Percentiles rank a stretch among this genome's conserved stretches.
phyloP scores from a whole-genome alignment of 2,888 invertebrate species.

The Toxonevra muliebris region DNA sequence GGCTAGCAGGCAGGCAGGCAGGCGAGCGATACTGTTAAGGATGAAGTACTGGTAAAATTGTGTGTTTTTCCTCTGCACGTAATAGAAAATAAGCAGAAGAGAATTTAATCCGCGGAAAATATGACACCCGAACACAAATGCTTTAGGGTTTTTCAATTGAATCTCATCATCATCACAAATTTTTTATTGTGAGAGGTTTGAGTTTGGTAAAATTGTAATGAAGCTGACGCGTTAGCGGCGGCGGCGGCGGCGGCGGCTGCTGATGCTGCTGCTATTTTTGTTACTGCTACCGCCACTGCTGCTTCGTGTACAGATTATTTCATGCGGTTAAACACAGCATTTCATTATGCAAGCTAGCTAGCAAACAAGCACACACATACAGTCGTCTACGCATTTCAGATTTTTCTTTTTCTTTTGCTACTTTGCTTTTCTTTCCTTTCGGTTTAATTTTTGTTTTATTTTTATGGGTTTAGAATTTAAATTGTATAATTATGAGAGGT shows the following conservation, averaged over 20 bases:
- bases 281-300: constrained; percentile 28
- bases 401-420: too few species aligned
- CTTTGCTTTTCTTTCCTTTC: too few species aligned
- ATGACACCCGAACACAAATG: constrained; percentile 47
- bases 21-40: too few species aligned
- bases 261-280: constrained; percentile 10
- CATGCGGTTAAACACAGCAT: constrained; percentile 53
- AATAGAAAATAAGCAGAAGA: constrained; percentile 37
- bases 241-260: not conserved
- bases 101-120: constrained; percentile 59
- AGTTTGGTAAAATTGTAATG: constrained; percentile 14
- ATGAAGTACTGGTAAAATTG: constrained; percentile 26
- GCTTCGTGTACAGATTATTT: constrained; percentile 55
- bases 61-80: constrained; percentile 9
- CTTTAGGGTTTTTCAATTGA: not conserved
- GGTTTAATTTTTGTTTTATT: too few species aligned
- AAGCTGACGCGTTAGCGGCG: not conserved
- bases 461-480: too few species aligned
- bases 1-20: too few species aligned
- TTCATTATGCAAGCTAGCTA: constrained; percentile 1
- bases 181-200: not conserved
- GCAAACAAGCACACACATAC: not conserved
- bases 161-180: not conserved
- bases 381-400: too few species aligned
- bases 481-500: too few species aligned